A percentile compares a stretch with the other conserved stretches of the same genome.
Evolutionary conservation across 1,140 invertebrate genomes (phyloP).

Genomic region (Drosophila aff.): DNA sequence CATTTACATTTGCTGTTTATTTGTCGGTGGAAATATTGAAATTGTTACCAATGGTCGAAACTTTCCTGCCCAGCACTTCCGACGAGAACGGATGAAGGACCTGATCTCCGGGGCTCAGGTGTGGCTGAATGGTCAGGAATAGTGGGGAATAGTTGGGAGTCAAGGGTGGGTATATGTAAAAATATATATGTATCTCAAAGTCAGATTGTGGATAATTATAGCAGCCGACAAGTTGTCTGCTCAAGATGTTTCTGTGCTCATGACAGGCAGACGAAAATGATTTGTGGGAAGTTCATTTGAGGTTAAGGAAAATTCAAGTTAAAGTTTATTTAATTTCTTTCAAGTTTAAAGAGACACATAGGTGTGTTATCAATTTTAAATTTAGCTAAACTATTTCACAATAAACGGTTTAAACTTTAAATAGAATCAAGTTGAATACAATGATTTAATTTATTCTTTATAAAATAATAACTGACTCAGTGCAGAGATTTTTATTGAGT

Average conservation of each 20-base stretch:
- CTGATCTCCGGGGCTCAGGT: conserved; percentile 32
- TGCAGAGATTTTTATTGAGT: neutral
- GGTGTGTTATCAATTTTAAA: neutral
- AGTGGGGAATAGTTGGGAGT: neutral
- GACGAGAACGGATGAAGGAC: neutral
- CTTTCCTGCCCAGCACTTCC: conserved; percentile 23
- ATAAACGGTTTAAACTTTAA: too few species aligned
- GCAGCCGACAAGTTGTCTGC: conserved; percentile 15
- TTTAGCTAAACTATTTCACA: too few species aligned
- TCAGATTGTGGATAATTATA: conserved; percentile 36
- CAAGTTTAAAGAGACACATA: neutral
- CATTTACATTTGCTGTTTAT: conserved; percentile 82
- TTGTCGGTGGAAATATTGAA: conserved; percentile 79
- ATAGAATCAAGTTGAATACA: too few species aligned
- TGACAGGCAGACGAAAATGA: conserved; percentile 5
- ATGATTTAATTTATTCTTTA: neutral
- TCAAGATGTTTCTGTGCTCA: conserved; percentile 13
- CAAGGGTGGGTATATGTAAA: neutral
- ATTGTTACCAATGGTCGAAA: conserved; percentile 57
- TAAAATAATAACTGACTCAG: neutral
- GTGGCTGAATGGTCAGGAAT: conserved; percentile 20
- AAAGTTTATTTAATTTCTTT: neutral
- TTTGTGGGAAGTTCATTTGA: conserved; percentile 8
- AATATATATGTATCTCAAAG: neutral
- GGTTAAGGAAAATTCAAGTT: neutral